Evolutionary conservation across 2,797 vertebrate genomes (phyloP).

Genomic region (Cirrhinus mrigala): DNA sequence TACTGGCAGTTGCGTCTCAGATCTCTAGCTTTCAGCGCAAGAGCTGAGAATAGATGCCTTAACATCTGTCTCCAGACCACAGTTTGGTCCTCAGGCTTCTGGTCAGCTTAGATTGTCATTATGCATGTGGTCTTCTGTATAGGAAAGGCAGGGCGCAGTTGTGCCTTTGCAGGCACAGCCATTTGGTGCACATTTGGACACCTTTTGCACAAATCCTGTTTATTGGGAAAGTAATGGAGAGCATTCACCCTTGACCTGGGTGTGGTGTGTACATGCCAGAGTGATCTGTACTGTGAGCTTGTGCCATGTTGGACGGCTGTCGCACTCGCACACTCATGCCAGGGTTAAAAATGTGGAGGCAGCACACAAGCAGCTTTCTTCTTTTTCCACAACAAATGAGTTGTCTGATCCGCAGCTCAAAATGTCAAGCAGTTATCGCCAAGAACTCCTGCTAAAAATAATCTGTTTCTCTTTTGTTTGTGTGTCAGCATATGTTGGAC

Average conservation of each 20-base stretch:
- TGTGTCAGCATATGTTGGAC: constrained; percentile 54
- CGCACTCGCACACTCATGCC: constrained; percentile 60
- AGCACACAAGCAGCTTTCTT: constrained; percentile 42
- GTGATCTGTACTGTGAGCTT: constrained; percentile 53
- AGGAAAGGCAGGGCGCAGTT: constrained; percentile 61
- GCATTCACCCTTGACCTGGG: constrained; percentile 61
- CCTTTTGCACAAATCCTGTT: constrained; percentile 40
- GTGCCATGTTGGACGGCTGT: constrained; percentile 65
- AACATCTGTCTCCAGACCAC: constrained; percentile 79
- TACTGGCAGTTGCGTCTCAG: constrained; percentile 59
- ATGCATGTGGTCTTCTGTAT: constrained; percentile 74
- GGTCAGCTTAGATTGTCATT: constrained; percentile 75
- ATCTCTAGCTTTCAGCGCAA: constrained; percentile 22
- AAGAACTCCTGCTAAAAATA: constrained; percentile 71
- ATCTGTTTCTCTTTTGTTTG: constrained; percentile 28
- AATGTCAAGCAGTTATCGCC: constrained; percentile 68
- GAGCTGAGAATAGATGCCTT: constrained; percentile 73
- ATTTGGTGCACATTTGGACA: constrained; percentile 49
- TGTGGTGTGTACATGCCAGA: constrained; percentile 56
- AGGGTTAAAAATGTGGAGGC: constrained; percentile 49
- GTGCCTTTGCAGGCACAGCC: constrained; percentile 9
- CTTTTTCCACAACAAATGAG: constrained; percentile 52
- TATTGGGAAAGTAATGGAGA: constrained; percentile 28
- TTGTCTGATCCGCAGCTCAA: constrained; percentile 53
- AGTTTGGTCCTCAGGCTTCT: constrained; percentile 63